Percentiles rank a stretch among this genome's conserved stretches.
Evolutionary conservation across 2,888 invertebrate species (phyloP).

Genomic region (Ennomos erosarius): DNA sequence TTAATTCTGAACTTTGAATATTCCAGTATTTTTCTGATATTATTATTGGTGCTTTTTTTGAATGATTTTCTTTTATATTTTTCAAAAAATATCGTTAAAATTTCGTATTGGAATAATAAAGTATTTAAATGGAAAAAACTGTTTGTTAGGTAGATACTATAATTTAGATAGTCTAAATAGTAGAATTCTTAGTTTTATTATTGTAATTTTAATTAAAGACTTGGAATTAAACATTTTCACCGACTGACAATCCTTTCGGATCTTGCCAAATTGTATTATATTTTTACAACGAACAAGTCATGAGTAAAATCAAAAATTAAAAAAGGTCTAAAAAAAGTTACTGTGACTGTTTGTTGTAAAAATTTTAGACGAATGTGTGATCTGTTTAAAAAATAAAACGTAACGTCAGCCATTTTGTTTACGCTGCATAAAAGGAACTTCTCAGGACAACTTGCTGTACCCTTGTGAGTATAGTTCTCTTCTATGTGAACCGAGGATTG

Average conservation of each 20-base stretch:
- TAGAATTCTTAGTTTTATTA: constrained; percentile 41
- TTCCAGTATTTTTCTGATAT: background rate
- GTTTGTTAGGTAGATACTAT: constrained; percentile 26
- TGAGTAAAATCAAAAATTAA: constrained; percentile 40
- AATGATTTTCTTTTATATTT: constrained; percentile 3
- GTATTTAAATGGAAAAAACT: constrained; percentile 41
- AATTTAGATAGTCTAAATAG: constrained; percentile 34
- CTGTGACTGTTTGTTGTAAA: constrained; percentile 48
- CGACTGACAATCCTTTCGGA: constrained; percentile 68
- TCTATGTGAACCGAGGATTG: constrained; percentile 25
- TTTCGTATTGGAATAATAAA: constrained; percentile 33
- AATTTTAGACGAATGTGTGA: constrained; percentile 37
- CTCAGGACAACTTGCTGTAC: constrained; percentile 87
- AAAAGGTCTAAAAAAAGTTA: constrained; percentile 42
- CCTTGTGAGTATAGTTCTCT: constrained; percentile 84
- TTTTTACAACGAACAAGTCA: constrained; percentile 43
- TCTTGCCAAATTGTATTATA: constrained; percentile 71
- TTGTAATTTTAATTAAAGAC: constrained; percentile 51
- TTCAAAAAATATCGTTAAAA: constrained; percentile 22
- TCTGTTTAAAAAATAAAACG: constrained; percentile 33
- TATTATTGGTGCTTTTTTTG: constrained; percentile 10
- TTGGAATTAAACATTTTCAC: constrained; percentile 49
- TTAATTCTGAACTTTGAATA: no score
- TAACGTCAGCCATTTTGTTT: constrained; percentile 53
- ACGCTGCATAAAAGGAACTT: constrained; percentile 83